Evolutionary conservation across 2,888 invertebrate genomes (phyloP), one percentile per base, ranked within the genome.

Genomic region (Apodemia zela): DNA sequence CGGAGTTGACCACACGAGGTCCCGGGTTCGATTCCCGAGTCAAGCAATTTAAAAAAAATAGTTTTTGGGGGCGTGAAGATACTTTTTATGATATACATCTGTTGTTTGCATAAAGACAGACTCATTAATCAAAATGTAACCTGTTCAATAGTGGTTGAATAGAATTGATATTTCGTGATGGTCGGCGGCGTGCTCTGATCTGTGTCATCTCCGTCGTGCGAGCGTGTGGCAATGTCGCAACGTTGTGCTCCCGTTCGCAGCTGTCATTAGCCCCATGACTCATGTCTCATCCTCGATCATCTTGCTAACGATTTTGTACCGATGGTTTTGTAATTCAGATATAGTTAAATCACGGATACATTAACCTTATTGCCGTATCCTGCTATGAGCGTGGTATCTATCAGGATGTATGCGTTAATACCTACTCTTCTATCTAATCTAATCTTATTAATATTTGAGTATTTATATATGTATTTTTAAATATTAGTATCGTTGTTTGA

Each of bases 191-290:
- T 71, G 74, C 72, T 72, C 73, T 71, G 80, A 80, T 82, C 77
- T 75, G 80, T 79, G 82, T 77, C 81, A 76, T 77, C 78, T 72
- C 73, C 74, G 72, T 81, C 82, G 82, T 82, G 82, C 71, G 67
- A 72, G 70, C 59, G 62, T 38, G 38, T 38, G 38, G 38, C 38
- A 62, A 29, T 62, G 58, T 62, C 35, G 62, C 62, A 62, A 62
- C 18, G 6, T 11, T 13, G 38, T 15, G 51, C 51, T 51, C 51
- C 51, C 18, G 51, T 51, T 21, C 51, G 2, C 38, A 15, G 17
- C 42, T 21, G 38, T 62, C 62, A 45, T 62, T 62, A 62, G 57
- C 33, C n/a, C 17, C 54, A 15, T 38, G 38, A 54, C 25, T 54
- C 60, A n/a, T 25, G 62, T 8, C 18, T 25, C 18, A 38, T 57